Evolutionary conservation across 2,113 vertebrate species (phyloP), one percentile per base, ranked within the genome.

Genomic region (Recurvirostra avosetta): DNA sequence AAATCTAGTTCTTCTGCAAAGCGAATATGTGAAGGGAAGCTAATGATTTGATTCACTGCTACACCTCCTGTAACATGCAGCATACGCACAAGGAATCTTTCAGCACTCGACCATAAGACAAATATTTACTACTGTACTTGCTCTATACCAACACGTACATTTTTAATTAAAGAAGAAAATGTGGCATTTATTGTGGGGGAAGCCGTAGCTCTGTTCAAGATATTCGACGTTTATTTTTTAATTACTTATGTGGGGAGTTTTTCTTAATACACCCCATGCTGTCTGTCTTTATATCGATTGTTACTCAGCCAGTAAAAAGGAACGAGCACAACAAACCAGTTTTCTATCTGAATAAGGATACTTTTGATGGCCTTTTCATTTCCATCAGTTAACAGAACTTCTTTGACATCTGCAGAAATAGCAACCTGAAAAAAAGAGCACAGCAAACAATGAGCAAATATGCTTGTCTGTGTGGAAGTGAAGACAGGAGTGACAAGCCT

Each of bases 361-460:
- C 99, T 99, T 98, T 99, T 99, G 99, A 99, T 99, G 98, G 99
- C 99, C 99, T 99, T 99, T 99, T 99, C 99, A 98, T 99, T 99
- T 98, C 99, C 99, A 99, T 99, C 99, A 98, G 99, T 99, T 99
- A 99, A 99, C 98, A 99, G 98, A 98, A 99, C 99, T 99, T 99
- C 99, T 98, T 99, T 99, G 98, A 98, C 99, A 98, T 99, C 99
- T 98, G 99, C 99, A 99, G 98, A 99, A 99, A 99, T 98, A 97
- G 99, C 99, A 98, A 99, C 99, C 99, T 99, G 99, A 97, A 98
- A 97, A 97, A 97, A 97, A 97, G 96, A 98, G 95, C 96, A 98
- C 91, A 97, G 98, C 97, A 98, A 98, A 98, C 98, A 98, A 98
- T 98, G 98, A 98, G 97, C 98, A 98, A 98, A 98, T 98, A 98